Evolutionary conservation across 2,797 vertebrate species (phyloP).

Genomic region (Ataeniobius toweri): DNA sequence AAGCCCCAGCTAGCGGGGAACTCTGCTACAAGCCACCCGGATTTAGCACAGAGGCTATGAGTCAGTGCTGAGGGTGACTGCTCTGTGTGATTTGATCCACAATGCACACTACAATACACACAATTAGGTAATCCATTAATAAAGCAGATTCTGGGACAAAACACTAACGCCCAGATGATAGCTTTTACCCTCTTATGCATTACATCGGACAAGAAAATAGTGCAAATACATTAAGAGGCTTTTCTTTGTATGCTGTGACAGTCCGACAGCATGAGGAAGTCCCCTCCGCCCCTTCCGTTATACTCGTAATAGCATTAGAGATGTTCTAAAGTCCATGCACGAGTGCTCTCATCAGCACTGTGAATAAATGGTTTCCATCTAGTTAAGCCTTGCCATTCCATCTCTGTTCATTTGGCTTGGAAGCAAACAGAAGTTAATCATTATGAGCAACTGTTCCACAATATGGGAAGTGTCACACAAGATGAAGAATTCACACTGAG

Average conservation of each 20-base stretch:
- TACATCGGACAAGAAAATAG: constrained; percentile 36
- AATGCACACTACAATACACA: constrained; percentile 36
- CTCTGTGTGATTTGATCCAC: constrained; percentile 32
- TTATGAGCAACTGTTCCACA: constrained; percentile 20
- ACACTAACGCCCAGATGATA: constrained; percentile 33
- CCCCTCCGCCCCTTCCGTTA: constrained; percentile 28
- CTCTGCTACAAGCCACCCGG: constrained; percentile 33
- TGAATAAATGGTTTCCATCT: constrained; percentile 52
- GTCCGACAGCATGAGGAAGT: constrained; percentile 23
- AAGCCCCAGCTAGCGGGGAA: constrained; percentile 23
- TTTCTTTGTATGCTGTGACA: constrained; percentile 46
- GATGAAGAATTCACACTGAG: constrained; percentile 5
- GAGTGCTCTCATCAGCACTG: constrained; percentile 55
- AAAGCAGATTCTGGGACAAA: constrained; percentile 47
- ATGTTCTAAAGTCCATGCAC: constrained; percentile 56
- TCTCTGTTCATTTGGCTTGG: constrained; percentile 36
- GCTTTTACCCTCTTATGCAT: constrained; percentile 26
- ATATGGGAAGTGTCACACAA: constrained; percentile 7
- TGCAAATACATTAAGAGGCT: constrained; percentile 52
- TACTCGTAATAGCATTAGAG: constrained; percentile 54
- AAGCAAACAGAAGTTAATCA: constrained; percentile 58
- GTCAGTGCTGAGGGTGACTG: constrained; percentile 10
- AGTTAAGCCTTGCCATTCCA: constrained; percentile 45
- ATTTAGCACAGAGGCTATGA: constrained; percentile 16
- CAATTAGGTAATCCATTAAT: constrained; percentile 63